phyloP scores from a whole-genome alignment of 2,113 vertebrate species.

The Anas platyrhynchos region DNA sequence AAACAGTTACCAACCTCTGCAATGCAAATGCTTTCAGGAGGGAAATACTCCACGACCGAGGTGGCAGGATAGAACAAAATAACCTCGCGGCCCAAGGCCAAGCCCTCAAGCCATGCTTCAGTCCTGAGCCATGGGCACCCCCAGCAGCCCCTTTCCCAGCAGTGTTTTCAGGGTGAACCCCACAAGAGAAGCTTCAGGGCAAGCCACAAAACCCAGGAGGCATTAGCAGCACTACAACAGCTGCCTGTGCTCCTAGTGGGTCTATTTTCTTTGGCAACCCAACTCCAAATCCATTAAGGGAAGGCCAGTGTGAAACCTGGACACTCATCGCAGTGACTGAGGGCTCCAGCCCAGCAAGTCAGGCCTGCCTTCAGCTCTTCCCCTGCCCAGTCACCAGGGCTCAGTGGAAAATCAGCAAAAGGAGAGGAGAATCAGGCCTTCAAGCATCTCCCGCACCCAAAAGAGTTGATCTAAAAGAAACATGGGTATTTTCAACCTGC shows the following conservation, averaged over 20 bases:
- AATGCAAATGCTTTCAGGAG: background rate
- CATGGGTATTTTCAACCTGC: background rate
- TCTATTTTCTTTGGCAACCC: background rate
- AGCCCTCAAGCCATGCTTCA: fast-evolving
- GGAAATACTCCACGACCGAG: fast-evolving
- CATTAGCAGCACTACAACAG: fast-evolving
- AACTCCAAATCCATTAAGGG: background rate
- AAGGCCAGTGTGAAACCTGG: background rate
- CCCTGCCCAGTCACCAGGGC: background rate
- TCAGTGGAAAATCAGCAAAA: background rate
- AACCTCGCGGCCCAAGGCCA: background rate
- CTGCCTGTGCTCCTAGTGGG: background rate
- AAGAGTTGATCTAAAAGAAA: background rate
- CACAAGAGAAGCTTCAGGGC: background rate
- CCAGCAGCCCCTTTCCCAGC: background rate
- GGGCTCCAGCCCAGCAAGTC: background rate
- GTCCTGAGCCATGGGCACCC: background rate
- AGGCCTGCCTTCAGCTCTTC: background rate
- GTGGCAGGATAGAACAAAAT: background rate
- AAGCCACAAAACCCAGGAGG: background rate
- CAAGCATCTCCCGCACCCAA: background rate
- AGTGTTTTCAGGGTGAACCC: background rate
- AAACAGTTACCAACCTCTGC: background rate
- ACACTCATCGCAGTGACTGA: background rate
- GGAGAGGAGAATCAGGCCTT: background rate